phyloP scores from a whole-genome alignment of 2,888 invertebrate genomes.

The Parnassius apollo region DNA sequence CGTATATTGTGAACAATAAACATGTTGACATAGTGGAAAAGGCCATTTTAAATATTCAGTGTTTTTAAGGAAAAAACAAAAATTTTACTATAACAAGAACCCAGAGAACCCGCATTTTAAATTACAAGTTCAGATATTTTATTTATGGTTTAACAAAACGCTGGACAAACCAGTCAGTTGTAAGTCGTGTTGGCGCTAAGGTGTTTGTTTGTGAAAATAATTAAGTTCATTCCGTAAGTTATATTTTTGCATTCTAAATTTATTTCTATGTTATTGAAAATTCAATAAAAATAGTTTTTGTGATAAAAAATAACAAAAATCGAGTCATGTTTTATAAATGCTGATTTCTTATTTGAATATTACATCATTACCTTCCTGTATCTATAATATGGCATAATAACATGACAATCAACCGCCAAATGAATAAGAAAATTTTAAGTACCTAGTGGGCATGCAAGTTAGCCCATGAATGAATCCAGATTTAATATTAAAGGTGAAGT shows the following conservation, averaged over 20 bases:
- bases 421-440: too few species aligned
- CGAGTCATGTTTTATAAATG: too few species aligned
- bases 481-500: too few species aligned
- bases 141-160: constrained; percentile 25
- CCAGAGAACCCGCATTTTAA: constrained; percentile 25
- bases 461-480: too few species aligned
- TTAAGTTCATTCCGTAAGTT: constrained; percentile 14
- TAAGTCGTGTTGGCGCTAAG: constrained; percentile 9
- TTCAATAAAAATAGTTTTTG: too few species aligned
- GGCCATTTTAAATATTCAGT: neutral
- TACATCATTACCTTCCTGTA: too few species aligned
- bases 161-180: constrained; percentile 17
- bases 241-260: neutral
- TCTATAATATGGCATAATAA: too few species aligned
- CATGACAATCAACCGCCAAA: too few species aligned
- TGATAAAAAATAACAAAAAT: too few species aligned
- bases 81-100: constrained; percentile 20
- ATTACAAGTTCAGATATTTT: constrained; percentile 15
- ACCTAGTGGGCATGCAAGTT: too few species aligned
- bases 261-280: too few species aligned
- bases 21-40: neutral
- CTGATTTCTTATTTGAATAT: too few species aligned
- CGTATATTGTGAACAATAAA: neutral
- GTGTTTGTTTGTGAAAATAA: constrained; percentile 11
- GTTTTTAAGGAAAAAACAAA: neutral